phyloP scores from a whole-genome alignment of 2,797 vertebrate genomes.

The Acanthiza pusilla region DNA sequence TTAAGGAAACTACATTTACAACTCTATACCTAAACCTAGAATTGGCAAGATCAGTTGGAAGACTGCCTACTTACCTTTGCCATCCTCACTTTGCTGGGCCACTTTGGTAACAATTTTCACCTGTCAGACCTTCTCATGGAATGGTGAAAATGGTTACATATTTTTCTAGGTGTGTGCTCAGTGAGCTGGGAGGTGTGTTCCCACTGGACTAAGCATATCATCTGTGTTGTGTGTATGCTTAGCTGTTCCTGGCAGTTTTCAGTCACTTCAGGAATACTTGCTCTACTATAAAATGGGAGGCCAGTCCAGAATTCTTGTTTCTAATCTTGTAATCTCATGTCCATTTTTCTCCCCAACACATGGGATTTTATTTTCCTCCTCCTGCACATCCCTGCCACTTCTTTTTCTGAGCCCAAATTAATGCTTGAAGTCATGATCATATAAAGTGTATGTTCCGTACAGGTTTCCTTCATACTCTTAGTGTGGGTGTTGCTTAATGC shows the following conservation, averaged over 20 bases:
- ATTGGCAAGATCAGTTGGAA: neutral
- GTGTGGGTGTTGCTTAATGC: conserved; percentile 41
- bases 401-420: neutral
- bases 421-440: neutral
- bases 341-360: neutral
- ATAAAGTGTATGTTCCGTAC: neutral
- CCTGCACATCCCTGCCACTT: neutral
- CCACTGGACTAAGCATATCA: neutral
- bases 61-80: neutral
- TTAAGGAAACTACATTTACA: neutral
- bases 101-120: neutral
- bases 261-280: neutral
- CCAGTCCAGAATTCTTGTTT: neutral
- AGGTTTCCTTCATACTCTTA: neutral
- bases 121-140: neutral
- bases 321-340: neutral
- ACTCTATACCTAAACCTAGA: neutral
- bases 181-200: neutral
- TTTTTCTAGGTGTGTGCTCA: neutral
- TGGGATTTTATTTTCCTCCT: neutral
- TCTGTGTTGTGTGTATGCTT: neutral
- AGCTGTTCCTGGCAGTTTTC: neutral
- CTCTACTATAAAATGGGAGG: neutral
- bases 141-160: neutral
- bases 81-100: neutral